Evolutionary conservation across 2,888 invertebrate species (phyloP).

Genomic region (Leucozona laternaria): DNA sequence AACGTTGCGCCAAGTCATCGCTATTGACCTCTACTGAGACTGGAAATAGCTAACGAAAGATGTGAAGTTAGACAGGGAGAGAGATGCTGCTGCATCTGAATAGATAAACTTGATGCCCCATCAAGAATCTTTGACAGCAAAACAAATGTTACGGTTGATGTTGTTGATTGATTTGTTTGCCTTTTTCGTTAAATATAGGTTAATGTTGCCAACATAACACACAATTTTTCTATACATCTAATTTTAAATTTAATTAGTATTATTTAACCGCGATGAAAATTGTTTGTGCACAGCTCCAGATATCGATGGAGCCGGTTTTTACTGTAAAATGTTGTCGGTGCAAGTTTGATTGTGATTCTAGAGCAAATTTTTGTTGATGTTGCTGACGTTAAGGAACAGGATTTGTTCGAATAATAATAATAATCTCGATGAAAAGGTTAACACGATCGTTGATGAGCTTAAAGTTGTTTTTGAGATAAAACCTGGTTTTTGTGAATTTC

Average conservation of each 20-base stretch:
- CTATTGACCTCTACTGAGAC: conserved; percentile 50
- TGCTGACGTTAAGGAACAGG: conserved; percentile 7
- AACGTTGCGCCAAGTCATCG: conserved; percentile 48
- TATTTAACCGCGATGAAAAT: conserved; percentile 52
- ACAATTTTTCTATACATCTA: conserved; percentile 14
- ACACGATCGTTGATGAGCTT: background rate
- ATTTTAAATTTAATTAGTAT: conserved; percentile 68
- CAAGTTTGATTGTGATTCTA: conserved; percentile 14
- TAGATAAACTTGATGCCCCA: conserved; percentile 10
- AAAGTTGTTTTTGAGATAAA: conserved; percentile 18
- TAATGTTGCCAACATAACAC: conserved; percentile 45
- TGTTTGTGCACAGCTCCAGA: background rate
- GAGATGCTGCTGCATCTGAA: background rate
- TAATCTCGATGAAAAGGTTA: conserved; percentile 11
- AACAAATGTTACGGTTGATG: conserved; percentile 5
- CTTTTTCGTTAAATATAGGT: conserved; percentile 65
- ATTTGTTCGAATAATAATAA: conserved; percentile 5
- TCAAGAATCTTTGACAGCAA: conserved; percentile 32
- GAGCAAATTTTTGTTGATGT: conserved; percentile 12
- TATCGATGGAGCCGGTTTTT: conserved; percentile 14
- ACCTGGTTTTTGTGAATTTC: conserved; percentile 21
- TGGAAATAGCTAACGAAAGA: conserved; percentile 4
- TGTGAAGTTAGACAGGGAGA: background rate
- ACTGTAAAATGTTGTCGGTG: background rate
- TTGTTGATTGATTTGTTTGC: conserved; percentile 60